These are phyloP conservation scores for Calliphora vomitoria DNA, from an alignment of 2,888 invertebrate genomes.

Conservation along the genomic window DNA sequence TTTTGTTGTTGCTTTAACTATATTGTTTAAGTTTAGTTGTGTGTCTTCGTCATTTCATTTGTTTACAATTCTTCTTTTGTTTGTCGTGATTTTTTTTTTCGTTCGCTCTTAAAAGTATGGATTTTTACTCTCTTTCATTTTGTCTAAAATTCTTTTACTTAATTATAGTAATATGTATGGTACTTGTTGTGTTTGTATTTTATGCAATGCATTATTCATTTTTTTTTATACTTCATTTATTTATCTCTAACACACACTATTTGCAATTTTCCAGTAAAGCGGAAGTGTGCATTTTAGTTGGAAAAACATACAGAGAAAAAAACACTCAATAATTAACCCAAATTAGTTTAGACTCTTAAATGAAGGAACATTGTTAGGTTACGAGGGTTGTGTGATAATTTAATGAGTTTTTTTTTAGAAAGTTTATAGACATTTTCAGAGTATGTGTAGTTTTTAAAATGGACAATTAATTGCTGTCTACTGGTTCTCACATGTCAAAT, in stretches of 20 bases:
- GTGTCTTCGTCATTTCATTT: not conserved
- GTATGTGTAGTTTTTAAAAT: too few relatives aligned
- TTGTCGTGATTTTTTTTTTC: not conserved
- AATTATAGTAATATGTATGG: not conserved
- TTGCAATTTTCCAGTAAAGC: conserved; percentile 65
- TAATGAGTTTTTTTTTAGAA: not conserved
- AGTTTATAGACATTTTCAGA: too few relatives aligned
- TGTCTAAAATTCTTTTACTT: not conserved
- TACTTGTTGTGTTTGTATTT: too few relatives aligned
- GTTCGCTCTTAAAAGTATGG: conserved; percentile 3
- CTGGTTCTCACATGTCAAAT: too few relatives aligned
- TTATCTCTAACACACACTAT: conserved; percentile 37
- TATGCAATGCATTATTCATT: conserved; percentile 36
- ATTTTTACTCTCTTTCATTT: conserved; percentile 19
- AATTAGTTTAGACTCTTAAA: conserved; percentile 19
- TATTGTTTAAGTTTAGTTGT: conserved; percentile 15
- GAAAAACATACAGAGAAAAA: conserved; percentile 28
- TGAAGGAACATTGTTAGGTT: not conserved
- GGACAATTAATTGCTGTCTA: too few relatives aligned
- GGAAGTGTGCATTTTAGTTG: conserved; percentile 65
- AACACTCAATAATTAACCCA: conserved; percentile 54
- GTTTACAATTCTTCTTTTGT: conserved; percentile 33
- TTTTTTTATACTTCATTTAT: conserved; percentile 38
- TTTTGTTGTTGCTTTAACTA: conserved; percentile 19
- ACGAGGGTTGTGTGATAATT: not conserved